A percentile compares a stretch with the other conserved stretches of the same genome.
Conservation (phyloP, 2,113 vertebrate species). For the Protobothrops flavoviridis region DNA sequence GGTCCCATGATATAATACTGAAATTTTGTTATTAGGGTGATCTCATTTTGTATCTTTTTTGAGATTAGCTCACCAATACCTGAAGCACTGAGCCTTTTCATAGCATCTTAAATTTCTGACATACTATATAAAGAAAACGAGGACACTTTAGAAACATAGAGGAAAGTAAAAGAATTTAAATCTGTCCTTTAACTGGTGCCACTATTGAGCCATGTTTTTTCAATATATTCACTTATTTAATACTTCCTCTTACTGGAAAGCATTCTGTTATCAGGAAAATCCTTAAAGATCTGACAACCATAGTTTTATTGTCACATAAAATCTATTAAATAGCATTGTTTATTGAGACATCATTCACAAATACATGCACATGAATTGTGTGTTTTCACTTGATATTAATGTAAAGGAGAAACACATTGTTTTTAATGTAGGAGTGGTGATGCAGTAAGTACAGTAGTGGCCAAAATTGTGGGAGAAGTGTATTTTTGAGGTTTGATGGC, state of each 20-base stretch:
- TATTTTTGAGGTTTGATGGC: no score
- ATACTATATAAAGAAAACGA: neutral
- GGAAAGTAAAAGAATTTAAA: neutral
- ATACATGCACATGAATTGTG: neutral
- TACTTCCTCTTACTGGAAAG: neutral
- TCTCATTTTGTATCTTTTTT: neutral
- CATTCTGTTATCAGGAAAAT: neutral
- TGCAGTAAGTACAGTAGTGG: no score
- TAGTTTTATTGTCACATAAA: neutral
- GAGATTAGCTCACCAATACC: neutral
- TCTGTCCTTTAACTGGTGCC: neutral
- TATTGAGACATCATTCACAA: conserved; percentile 1
- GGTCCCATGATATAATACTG: neutral
- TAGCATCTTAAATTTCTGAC: neutral
- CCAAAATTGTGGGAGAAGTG: no score
- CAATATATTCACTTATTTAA: neutral
- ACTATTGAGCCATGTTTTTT: neutral
- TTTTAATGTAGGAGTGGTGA: neutral
- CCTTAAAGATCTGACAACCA: neutral
- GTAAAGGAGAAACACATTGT: neutral
- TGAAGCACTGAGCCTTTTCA: neutral
- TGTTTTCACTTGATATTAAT: neutral
- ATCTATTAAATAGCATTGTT: neutral
- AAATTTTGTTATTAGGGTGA: neutral
- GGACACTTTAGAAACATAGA: neutral